A percentile compares a stretch with the other conserved stretches of the same genome.
phyloP scores from a whole-genome alignment of 2,888 invertebrate genomes.

The Drosophila kuntzei region DNA sequence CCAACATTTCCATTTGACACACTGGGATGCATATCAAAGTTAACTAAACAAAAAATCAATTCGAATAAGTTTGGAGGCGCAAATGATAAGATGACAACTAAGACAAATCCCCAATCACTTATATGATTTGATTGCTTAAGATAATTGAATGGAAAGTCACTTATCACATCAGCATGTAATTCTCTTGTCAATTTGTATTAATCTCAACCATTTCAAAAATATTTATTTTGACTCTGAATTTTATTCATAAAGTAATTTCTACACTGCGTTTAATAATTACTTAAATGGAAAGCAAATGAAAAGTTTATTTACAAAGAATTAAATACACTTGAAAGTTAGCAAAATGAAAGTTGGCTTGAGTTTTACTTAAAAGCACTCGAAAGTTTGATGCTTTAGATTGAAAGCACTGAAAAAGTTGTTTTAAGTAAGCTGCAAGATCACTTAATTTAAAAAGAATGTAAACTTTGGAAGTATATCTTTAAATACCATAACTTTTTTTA shows the following conservation, averaged over 20 bases:
- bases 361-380: background rate
- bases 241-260: background rate
- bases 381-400: background rate
- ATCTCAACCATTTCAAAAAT: background rate
- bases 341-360: no score
- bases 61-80: conserved; percentile 8
- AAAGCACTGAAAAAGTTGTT: no score
- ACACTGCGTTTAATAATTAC: background rate
- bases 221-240: background rate
- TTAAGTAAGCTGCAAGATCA: background rate
- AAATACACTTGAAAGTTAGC: background rate
- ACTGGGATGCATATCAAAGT: conserved; percentile 21
- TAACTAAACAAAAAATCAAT: conserved; percentile 6
- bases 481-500: no score
- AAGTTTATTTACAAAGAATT: background rate
- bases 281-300: background rate
- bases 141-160: conserved; percentile 17
- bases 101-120: conserved; percentile 18
- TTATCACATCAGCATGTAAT: conserved; percentile 3
- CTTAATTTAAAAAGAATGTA: background rate
- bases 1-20: conserved; percentile 47
- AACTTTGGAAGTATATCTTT: no score
- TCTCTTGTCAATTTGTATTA: conserved; percentile 1
- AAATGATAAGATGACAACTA: conserved; percentile 16
- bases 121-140: conserved; percentile 13